phyloP scores from a whole-genome alignment of 2,797 vertebrate species.

The Enoplosus armatus region DNA sequence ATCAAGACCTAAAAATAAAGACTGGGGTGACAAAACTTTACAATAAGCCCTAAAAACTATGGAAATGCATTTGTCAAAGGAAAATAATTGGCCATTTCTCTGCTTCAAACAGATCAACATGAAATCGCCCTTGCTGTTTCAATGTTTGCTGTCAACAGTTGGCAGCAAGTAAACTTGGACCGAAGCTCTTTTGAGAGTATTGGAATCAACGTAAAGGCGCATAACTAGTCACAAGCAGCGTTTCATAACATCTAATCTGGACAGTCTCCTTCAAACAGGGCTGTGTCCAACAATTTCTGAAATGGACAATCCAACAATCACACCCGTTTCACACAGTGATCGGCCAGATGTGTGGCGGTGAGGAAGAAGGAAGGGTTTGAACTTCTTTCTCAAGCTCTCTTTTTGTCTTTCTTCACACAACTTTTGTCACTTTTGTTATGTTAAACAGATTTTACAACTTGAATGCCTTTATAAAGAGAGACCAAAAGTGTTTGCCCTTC shows the following conservation, averaged over 20 bases:
- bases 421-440: background rate
- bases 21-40: background rate
- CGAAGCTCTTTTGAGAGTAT: background rate
- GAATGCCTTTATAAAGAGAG: background rate
- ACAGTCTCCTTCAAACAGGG: background rate
- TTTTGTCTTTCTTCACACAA: background rate
- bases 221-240: background rate
- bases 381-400: background rate
- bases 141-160: background rate
- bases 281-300: background rate
- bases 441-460: background rate
- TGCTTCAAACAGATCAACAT: no score
- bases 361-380: background rate
- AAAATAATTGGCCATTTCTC: no score
- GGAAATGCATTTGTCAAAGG: no score
- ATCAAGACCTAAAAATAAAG: background rate
- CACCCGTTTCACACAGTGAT: background rate
- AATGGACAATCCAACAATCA: background rate
- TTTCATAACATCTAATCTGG: background rate
- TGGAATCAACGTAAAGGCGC: background rate
- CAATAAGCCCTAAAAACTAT: background rate
- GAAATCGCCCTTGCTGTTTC: background rate
- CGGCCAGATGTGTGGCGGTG: background rate
- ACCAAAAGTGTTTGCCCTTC: background rate
- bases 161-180: background rate